Conservation (phyloP, 2,113 vertebrate genomes). For the Sardina pilchardus region DNA sequence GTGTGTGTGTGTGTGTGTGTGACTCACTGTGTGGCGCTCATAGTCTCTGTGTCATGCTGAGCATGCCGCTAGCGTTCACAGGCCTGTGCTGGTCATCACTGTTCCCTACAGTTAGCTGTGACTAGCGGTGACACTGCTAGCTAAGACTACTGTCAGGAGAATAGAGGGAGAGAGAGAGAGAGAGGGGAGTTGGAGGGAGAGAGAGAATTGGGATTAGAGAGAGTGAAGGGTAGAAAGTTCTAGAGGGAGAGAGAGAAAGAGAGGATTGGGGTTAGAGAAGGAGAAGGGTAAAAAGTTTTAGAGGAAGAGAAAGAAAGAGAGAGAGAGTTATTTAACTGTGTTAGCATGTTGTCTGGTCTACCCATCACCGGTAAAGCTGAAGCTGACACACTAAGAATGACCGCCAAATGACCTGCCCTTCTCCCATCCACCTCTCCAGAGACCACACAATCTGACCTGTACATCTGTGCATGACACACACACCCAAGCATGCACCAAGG, state of each 20-base stretch:
- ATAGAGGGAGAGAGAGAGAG: too few species aligned
- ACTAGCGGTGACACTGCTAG: background rate
- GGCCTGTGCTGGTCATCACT: background rate
- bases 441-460: background rate
- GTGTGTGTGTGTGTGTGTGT: too few species aligned
- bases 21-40: background rate
- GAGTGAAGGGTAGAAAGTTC: too few species aligned
- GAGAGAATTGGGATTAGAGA: background rate
- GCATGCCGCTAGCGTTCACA: background rate
- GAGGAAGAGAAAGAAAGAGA: too few species aligned
- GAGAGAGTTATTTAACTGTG: background rate
- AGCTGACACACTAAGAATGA: background rate
- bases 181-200: too few species aligned
- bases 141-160: too few species aligned
- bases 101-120: background rate
- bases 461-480: background rate
- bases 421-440: background rate
- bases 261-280: too few species aligned
- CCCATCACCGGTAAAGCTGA: background rate
- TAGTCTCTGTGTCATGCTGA: background rate
- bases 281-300: too few species aligned
- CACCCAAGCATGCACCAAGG: constrained; percentile 42
- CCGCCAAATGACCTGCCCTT: too few species aligned
- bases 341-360: background rate
- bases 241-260: background rate